Conservation (phyloP, 2,888 invertebrate species). For the Apodemia zela region DNA sequence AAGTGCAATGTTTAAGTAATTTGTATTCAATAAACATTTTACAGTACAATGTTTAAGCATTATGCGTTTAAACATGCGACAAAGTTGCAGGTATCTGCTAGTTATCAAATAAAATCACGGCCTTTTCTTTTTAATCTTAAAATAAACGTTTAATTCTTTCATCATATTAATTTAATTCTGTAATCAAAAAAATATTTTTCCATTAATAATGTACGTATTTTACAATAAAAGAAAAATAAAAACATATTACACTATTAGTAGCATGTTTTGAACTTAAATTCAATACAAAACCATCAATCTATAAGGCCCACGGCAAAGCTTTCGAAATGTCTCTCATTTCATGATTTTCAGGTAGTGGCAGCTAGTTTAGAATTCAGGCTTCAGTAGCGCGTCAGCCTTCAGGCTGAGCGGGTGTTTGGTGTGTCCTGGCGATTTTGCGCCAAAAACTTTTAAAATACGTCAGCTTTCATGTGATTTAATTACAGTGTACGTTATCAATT, state of each 20-base stretch:
- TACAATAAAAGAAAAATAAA: no score
- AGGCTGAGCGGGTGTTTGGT: not conserved
- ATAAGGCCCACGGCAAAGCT: not conserved
- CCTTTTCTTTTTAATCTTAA: no score
- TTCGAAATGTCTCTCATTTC: conserved; percentile 1
- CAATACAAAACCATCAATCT: not conserved
- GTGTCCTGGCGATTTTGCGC: not conserved
- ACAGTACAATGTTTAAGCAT: no score
- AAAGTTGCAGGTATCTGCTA: no score
- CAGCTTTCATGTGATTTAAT: conserved; percentile 4
- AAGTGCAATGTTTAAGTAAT: no score
- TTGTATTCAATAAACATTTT: no score
- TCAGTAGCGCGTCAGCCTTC: conserved; percentile 7
- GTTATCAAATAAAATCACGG: no score
- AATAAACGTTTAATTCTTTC: no score
- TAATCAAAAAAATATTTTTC: no score
- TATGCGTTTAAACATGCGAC: no score
- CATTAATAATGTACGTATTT: no score
- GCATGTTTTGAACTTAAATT: not conserved
- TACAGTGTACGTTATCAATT: conserved; percentile 11
- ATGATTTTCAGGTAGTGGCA: not conserved
- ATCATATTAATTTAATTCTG: no score
- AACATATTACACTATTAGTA: not conserved
- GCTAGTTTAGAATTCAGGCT: not conserved
- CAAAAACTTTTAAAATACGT: conserved; percentile 10